Evolutionary conservation across 2,888 invertebrate species (phyloP), one percentile per base, ranked within the genome.

Genomic region (Microctonus brassicae): DNA sequence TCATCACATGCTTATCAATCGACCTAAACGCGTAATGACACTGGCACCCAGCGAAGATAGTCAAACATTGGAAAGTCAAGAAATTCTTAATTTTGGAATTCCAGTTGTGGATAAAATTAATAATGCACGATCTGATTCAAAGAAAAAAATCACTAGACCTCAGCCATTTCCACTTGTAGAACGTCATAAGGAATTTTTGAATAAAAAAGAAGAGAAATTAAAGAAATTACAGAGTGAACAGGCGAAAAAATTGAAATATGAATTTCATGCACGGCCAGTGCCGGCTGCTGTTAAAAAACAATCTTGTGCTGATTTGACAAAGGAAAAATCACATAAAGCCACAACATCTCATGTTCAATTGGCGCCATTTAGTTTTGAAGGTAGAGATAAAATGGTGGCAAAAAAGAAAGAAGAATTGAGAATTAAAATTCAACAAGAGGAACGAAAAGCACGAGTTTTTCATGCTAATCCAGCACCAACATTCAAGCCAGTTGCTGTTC

Each of bases 331-430:
- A 13, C 63, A 70, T 17, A 62, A 63, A n/a, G 7, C n/a, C 22
- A 20, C 22, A 2, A 9, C 36, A 6, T 3, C 36, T 7, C 52
- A 26, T 29, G 34, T 80, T 24, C 77, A 77, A 73, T 78, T 82
- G 0, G 61, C 87, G 68, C 94, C 94, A 13, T 94, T 94, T 81
- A 93, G 93, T 75, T 94, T 95, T 88, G 93, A 93, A 72, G 88
- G 90, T 69, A 86, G 93, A 10, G 90, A 94, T 83, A 91, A 90
- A 80, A 87, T 89, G 68, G 79, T 91, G 34, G 88, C 89, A 63
- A 88, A 88, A 53, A 90, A 89, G 69, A 91, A 90, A 76, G 92
- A 93, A 76, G 90, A 92, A 78, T 89, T 89, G 77, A 90, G 93
- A 4, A 90, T 90, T 76, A 89, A 90, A 76, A 88, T 89, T 70